A percentile compares a stretch with the other conserved stretches of the same genome.
These are phyloP conservation scores for Abrostola tripartita DNA, from an alignment of 2,888 invertebrate genomes.

Conservation along the genomic window DNA sequence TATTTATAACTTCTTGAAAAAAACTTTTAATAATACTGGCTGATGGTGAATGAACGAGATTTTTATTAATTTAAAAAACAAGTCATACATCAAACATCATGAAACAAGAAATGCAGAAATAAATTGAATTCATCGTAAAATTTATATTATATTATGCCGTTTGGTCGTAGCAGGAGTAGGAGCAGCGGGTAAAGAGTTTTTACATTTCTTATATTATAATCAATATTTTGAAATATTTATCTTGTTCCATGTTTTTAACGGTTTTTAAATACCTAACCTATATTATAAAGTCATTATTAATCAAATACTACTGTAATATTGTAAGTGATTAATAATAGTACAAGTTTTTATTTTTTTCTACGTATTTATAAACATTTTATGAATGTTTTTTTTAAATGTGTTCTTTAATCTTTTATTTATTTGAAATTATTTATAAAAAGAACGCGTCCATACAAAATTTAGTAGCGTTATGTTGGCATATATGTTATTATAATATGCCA, in stretches of 20 bases:
- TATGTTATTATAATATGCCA: background rate
- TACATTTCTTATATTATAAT: too few relatives aligned
- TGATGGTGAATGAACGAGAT: background rate
- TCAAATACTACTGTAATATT: too few relatives aligned
- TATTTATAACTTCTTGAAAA: background rate
- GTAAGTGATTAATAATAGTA: too few relatives aligned
- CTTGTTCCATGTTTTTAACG: too few relatives aligned
- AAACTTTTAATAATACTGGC: background rate
- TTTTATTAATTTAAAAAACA: background rate
- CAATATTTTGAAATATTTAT: too few relatives aligned
- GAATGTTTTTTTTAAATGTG: too few relatives aligned
- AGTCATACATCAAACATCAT: background rate
- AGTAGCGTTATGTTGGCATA: conserved; percentile 27
- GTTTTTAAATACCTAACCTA: too few relatives aligned
- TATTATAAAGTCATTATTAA: too few relatives aligned
- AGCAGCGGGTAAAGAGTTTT: background rate
- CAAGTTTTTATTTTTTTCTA: too few relatives aligned
- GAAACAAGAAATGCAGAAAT: background rate
- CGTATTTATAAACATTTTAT: too few relatives aligned
- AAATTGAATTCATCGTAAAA: background rate
- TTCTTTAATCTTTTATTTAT: background rate
- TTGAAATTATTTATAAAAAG: conserved; percentile 8
- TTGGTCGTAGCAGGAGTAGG: background rate
- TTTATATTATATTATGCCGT: background rate
- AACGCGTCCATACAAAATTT: conserved; percentile 17